A percentile compares a stretch with the other conserved stretches of the same genome.
Conservation (phyloP, 2,888 invertebrate species). For the Lasioglossum oenotherae region DNA sequence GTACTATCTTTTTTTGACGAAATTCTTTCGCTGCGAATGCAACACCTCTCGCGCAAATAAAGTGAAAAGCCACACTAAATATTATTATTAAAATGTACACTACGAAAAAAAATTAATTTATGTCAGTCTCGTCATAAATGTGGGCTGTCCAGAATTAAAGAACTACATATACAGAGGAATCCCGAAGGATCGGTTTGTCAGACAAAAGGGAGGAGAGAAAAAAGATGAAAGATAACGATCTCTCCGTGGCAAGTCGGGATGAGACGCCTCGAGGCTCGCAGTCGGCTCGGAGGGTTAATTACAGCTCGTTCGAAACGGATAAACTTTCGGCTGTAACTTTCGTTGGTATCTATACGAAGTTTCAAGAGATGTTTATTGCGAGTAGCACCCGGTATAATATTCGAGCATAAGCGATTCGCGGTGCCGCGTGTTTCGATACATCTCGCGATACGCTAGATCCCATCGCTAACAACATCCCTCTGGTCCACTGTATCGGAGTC, state of each 20-base stretch:
- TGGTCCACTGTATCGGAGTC: not conserved
- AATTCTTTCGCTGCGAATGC: no score
- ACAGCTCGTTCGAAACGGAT: constrained; percentile 4
- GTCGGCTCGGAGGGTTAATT: constrained; percentile 5
- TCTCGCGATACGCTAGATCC: constrained; percentile 22
- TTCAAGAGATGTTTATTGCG: not conserved
- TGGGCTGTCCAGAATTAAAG: not conserved
- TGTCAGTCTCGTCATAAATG: no score
- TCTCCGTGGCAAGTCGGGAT: not conserved
- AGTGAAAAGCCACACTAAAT: no score
- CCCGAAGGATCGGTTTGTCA: not conserved
- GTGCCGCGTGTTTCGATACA: constrained; percentile 4
- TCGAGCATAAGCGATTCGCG: constrained; percentile 2
- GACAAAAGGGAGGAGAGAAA: not conserved
- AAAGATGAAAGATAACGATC: not conserved
- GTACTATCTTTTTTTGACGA: no score
- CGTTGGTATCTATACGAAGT: not conserved
- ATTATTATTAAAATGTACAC: no score
- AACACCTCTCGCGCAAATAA: no score
- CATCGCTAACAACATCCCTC: constrained; percentile 30
- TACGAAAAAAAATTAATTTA: no score
- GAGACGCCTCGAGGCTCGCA: not conserved
- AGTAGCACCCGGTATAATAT: not conserved
- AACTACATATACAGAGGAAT: not conserved
- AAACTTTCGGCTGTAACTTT: constrained; percentile 1